Base-by-base conservation (phyloP, 2,888 invertebrate species). In the Drosophila paramelanica region DNA sequence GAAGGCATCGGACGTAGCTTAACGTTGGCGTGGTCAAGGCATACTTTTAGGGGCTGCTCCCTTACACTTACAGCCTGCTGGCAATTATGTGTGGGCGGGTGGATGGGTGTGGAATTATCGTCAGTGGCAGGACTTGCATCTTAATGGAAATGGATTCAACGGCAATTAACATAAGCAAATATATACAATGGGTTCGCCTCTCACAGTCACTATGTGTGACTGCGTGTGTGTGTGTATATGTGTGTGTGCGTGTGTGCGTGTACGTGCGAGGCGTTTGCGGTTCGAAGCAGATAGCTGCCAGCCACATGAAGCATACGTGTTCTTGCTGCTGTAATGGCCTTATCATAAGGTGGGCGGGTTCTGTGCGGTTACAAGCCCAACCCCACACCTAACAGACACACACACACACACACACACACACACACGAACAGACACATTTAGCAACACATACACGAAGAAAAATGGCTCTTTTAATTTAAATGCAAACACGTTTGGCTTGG, bases 131-230 rank as follows among this genome's bases (percentile, higher is more conserved):
- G 81, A 80, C 87, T 89, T 89, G 88, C 88, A 90, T 89, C 90
- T 90, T 91, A 91, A 91, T 91, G 88, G 84, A 89, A 82, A 85
- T 90, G 88, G 84, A 90, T 89, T 90, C 91, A 90, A 90, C 88
- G 89, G 91, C 90, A 91, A 91, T 91, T 91, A 90, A 91, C 90
- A 90, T 91, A 84, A 90, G 84, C 90, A 90, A 91, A 90, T 89
- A 90, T 87, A 89, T 83, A 90, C 82, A 89, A 79, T 70, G 80
- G 86, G 72, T 64, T 81, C 59, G 75, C 58, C 50, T 41, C 49
- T 53, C 67, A 57, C 67, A 70, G 47, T 36, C 53, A 49, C 55
- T 50, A 55, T 64, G 17, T 50, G 42, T 49, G 39, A 47, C 10
- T 39, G 11, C 20, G 7, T 45, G 3, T 49, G 43, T 38, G 42